Evolutionary conservation across 2,113 vertebrate genomes (phyloP).

Genomic region (Anhinga rufa): DNA sequence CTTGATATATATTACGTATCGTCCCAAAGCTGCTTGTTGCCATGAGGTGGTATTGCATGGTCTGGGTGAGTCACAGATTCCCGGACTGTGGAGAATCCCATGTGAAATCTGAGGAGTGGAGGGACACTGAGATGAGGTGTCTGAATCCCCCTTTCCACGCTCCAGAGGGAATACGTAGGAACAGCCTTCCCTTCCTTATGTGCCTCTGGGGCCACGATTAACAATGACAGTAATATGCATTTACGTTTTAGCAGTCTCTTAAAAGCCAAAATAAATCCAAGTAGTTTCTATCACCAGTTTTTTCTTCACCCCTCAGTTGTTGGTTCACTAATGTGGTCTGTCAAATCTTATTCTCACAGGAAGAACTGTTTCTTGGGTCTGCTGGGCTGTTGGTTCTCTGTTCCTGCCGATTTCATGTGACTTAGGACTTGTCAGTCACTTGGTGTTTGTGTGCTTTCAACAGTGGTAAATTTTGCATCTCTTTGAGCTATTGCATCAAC

Average conservation of each 20-base stretch:
- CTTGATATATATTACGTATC: neutral
- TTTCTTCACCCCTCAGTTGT: neutral
- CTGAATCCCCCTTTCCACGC: neutral
- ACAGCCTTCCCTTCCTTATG: neutral
- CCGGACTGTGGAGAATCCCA: neutral
- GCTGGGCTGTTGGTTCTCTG: neutral
- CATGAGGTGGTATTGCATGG: neutral
- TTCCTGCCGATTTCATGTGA: neutral
- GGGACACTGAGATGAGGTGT: neutral
- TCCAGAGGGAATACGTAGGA: neutral
- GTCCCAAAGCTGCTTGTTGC: neutral
- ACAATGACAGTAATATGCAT: neutral
- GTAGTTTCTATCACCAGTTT: fast-evolving
- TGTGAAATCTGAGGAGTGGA: neutral
- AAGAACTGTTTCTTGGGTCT: neutral
- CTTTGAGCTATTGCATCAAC: neutral
- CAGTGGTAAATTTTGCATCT: neutral
- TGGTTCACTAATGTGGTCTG: neutral
- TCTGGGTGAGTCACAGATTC: neutral
- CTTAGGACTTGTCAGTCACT: neutral
- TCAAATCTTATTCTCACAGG: neutral
- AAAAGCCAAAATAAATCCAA: neutral
- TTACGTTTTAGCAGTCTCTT: neutral
- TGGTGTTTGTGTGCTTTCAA: fast-evolving
- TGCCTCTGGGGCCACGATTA: neutral